These are phyloP conservation scores for Taxidea taxus DNA, from an alignment of 2,113 vertebrate species.

Conservation along the genomic window DNA sequence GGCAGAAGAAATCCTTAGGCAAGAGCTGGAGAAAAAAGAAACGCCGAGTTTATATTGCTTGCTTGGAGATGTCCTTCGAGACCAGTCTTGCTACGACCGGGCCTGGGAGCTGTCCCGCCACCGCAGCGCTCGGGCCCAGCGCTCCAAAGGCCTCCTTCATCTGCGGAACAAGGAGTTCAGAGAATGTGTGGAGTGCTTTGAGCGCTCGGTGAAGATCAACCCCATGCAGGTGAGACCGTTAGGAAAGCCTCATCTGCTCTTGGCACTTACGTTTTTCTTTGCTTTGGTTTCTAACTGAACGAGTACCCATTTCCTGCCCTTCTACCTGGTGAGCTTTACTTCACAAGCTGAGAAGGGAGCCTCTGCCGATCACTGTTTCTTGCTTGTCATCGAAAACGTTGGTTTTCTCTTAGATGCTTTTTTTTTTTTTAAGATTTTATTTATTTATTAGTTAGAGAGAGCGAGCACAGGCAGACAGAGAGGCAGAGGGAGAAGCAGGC, in stretches of 20 bases:
- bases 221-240: conserved; percentile 89
- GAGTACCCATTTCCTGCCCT: background rate
- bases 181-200: conserved; percentile 93
- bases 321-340: background rate
- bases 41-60: conserved; percentile 92
- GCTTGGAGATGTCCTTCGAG: conserved; percentile 93
- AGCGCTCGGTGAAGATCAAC: conserved; percentile 91
- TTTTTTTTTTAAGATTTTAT: too few species aligned
- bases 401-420: background rate
- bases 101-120: conserved; percentile 94
- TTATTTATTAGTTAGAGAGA: too few species aligned
- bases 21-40: conserved; percentile 93
- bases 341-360: background rate
- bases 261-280: background rate
- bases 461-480: too few species aligned
- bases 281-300: background rate
- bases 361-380: background rate
- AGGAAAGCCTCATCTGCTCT: background rate
- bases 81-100: conserved; percentile 91
- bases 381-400: background rate
- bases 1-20: conserved; percentile 94
- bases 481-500: too few species aligned
- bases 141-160: conserved; percentile 94
- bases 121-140: conserved; percentile 93
- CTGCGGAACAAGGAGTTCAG: conserved; percentile 89